phyloP scores from a whole-genome alignment of 92 coral and sea anemone species.

The Epizoanthus scotinus region DNA sequence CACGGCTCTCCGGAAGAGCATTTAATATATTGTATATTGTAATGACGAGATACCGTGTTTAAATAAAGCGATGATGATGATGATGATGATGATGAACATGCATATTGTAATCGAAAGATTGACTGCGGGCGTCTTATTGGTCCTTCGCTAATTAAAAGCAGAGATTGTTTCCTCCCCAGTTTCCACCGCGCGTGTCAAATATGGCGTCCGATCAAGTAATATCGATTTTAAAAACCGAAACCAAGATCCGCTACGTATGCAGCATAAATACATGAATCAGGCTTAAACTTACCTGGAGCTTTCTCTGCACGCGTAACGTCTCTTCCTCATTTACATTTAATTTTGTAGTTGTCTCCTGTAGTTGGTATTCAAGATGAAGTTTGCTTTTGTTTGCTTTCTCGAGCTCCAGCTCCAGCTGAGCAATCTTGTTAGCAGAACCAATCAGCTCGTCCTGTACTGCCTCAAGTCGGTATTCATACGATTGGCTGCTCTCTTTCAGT shows the following conservation, averaged over 20 bases:
- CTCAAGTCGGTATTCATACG: slow-evolving; percentile 54
- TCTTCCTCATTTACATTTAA: slow-evolving; percentile 54
- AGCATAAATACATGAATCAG: neutral
- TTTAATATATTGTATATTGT: too few relatives aligned
- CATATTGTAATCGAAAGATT: too few relatives aligned
- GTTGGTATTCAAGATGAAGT: slow-evolving; percentile 58
- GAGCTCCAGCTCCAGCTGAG: slow-evolving; percentile 60
- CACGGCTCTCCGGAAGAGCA: too few relatives aligned
- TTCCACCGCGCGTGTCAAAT: too few relatives aligned
- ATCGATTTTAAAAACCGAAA: neutral
- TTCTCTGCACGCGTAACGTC: slow-evolving; percentile 52
- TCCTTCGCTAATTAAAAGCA: too few relatives aligned
- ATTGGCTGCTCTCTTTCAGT: slow-evolving; percentile 63
- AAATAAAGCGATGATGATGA: too few relatives aligned
- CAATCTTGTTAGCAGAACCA: slow-evolving; percentile 56
- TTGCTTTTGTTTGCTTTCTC: slow-evolving; percentile 52
- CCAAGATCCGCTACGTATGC: too few relatives aligned
- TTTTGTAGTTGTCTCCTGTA: slow-evolving; percentile 59
- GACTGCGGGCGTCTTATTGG: too few relatives aligned
- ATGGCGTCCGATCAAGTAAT: neutral
- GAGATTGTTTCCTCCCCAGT: too few relatives aligned
- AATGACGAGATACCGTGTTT: too few relatives aligned
- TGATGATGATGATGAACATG: too few relatives aligned
- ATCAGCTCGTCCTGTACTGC: slow-evolving; percentile 54
- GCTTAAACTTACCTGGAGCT: slow-evolving; percentile 38